phyloP scores from a whole-genome alignment of 2,113 vertebrate genomes.

The Cricetomys ansorgei region DNA sequence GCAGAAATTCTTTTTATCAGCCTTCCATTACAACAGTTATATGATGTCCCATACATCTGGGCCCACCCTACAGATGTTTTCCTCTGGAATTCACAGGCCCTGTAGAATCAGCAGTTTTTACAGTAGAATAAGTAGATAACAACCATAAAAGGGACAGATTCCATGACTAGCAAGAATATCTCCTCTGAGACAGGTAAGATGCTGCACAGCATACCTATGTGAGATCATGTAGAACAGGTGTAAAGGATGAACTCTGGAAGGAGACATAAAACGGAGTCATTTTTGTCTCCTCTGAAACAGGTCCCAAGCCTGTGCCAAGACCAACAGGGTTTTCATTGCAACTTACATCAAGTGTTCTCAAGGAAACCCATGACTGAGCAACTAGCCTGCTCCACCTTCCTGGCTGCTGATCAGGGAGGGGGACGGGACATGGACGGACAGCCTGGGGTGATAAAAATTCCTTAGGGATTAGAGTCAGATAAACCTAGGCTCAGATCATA shows the following conservation, averaged over 20 bases:
- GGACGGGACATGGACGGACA: no score
- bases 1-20: not conserved
- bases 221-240: constrained; percentile 29
- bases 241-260: constrained; percentile 21
- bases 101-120: constrained; percentile 14
- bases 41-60: not conserved
- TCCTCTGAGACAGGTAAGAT: constrained; percentile 13
- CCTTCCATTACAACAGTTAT: not conserved
- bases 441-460: not conserved
- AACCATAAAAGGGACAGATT: constrained; percentile 26
- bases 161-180: constrained; percentile 18
- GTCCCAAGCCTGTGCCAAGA: not conserved
- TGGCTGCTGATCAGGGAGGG: not conserved
- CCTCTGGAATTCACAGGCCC: not conserved
- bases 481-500: not conserved
- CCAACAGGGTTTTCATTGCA: not conserved
- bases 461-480: not conserved
- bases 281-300: constrained; percentile 36
- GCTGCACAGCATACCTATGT: not conserved
- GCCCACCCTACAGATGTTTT: not conserved
- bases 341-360: not conserved
- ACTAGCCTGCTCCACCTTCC: not conserved
- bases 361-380: not conserved
- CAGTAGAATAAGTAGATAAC: constrained; percentile 33
- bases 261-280: not conserved